Conservation (phyloP, 1,140 invertebrate species). For the Lordiphosa mommai region DNA sequence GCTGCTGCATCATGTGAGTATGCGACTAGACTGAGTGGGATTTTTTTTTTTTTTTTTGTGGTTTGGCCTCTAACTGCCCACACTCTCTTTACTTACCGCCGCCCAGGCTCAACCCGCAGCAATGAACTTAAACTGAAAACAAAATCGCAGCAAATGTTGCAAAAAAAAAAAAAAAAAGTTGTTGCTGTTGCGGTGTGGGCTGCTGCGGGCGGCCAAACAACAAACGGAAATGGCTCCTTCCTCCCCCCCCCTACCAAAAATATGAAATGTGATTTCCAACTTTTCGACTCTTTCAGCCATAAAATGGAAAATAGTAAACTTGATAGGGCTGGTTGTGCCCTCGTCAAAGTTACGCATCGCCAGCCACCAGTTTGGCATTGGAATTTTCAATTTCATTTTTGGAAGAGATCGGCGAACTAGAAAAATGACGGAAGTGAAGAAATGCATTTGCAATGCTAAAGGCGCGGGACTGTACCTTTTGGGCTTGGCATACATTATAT, state of each 20-base stretch:
- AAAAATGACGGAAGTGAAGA: conserved; percentile 36
- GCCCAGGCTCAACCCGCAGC: conserved; percentile 1
- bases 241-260: not conserved
- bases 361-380: conserved; percentile 45
- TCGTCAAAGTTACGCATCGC: conserved; percentile 47
- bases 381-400: conserved; percentile 50
- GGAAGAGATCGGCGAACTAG: conserved; percentile 34
- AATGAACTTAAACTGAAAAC: conserved; percentile 5
- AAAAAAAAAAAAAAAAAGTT: not conserved
- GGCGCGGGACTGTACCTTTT: conserved; percentile 19
- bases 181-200: not conserved
- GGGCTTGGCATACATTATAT: conserved; percentile 24
- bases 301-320: conserved; percentile 1
- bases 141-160: conserved; percentile 6
- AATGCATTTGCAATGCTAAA: conserved; percentile 25
- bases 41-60: no score
- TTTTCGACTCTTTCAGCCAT: conserved; percentile 28
- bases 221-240: conserved; percentile 3
- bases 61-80: no score
- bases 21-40: no score
- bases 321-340: not conserved
- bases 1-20: no score
- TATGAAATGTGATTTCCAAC: conserved; percentile 10
- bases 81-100: no score
- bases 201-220: not conserved